A percentile compares a stretch with the other conserved stretches of the same genome.
Conservation (phyloP, 1,140 invertebrate species). For the Hermetia illucens region DNA sequence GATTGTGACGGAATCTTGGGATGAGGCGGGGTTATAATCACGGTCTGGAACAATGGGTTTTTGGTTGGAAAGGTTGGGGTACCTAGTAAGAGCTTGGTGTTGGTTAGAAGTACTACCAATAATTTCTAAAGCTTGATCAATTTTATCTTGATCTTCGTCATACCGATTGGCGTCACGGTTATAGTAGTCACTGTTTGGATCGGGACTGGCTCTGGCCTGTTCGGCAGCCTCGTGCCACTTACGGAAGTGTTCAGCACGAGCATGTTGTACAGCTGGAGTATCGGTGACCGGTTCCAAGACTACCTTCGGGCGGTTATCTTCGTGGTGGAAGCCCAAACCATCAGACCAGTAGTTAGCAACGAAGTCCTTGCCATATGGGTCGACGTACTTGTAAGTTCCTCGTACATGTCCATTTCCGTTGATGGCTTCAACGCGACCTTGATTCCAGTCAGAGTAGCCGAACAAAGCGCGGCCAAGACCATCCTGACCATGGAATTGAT, state of each 20-base stretch:
- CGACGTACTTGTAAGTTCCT: constrained; percentile 28
- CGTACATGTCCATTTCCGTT: constrained; percentile 22
- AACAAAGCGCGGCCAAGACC: constrained; percentile 47
- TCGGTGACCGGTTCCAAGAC: constrained; percentile 40
- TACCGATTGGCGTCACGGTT: constrained; percentile 19
- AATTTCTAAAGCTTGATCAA: not conserved
- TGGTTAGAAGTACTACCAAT: constrained; percentile 10
- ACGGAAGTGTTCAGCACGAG: constrained; percentile 43
- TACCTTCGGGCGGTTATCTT: constrained; percentile 46
- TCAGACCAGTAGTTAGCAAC: constrained; percentile 46
- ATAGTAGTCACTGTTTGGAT: constrained; percentile 29
- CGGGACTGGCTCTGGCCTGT: constrained; percentile 33
- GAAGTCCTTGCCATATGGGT: constrained; percentile 27
- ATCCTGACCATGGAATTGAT: constrained; percentile 48
- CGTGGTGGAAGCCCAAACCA: constrained; percentile 46
- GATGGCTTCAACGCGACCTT: constrained; percentile 37
- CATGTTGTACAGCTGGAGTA: constrained; percentile 39
- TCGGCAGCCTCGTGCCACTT: constrained; percentile 45
- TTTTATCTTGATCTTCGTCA: constrained; percentile 6
- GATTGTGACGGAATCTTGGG: no score
- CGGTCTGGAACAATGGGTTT: constrained; percentile 23
- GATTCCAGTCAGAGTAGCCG: constrained; percentile 46
- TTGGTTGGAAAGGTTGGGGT: constrained; percentile 15
- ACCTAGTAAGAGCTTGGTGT: not conserved
- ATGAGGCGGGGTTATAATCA: no score